Conservation (phyloP, 2,888 invertebrate species). For the Scaptomyza polygonia region DNA sequence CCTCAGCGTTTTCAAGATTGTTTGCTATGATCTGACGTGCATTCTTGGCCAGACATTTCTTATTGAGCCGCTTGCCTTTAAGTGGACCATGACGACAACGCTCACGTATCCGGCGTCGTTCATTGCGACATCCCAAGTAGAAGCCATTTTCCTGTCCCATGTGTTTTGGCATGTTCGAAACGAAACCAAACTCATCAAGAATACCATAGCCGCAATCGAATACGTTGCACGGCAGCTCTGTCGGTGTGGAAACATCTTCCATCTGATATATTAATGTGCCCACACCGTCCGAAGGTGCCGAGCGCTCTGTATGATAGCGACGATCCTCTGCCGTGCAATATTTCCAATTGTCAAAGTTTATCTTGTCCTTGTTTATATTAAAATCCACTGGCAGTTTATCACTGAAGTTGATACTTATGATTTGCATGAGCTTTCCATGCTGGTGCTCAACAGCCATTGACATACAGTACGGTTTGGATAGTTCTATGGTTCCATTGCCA, state of each 20-base stretch:
- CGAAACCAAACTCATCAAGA: conserved; percentile 17
- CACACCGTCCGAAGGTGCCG: background rate
- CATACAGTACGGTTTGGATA: conserved; percentile 43
- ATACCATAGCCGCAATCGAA: conserved; percentile 65
- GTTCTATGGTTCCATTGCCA: conserved; percentile 85
- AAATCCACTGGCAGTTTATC: conserved; percentile 52
- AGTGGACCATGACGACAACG: conserved; percentile 62
- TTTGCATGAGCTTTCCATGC: conserved; percentile 39
- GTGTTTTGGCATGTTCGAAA: conserved; percentile 16
- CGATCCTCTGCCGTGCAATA: conserved; percentile 88
- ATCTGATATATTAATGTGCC: conserved; percentile 31
- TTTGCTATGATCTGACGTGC: conserved; percentile 47
- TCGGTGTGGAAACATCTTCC: conserved; percentile 13
- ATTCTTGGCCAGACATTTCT: conserved; percentile 5
- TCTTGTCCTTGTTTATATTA: conserved; percentile 54
- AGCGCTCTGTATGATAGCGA: conserved; percentile 84
- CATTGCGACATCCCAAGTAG: conserved; percentile 82
- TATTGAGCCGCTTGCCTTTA: background rate
- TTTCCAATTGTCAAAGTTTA: conserved; percentile 85
- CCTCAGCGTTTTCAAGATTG: conserved; percentile 28
- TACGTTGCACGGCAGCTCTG: conserved; percentile 26
- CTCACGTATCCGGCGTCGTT: conserved; percentile 51
- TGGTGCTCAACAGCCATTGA: conserved; percentile 74
- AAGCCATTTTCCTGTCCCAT: background rate
- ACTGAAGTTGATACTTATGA: conserved; percentile 37